Base-by-base conservation (phyloP, 1,140 invertebrate genomes). In the Solenopsis fugax region DNA sequence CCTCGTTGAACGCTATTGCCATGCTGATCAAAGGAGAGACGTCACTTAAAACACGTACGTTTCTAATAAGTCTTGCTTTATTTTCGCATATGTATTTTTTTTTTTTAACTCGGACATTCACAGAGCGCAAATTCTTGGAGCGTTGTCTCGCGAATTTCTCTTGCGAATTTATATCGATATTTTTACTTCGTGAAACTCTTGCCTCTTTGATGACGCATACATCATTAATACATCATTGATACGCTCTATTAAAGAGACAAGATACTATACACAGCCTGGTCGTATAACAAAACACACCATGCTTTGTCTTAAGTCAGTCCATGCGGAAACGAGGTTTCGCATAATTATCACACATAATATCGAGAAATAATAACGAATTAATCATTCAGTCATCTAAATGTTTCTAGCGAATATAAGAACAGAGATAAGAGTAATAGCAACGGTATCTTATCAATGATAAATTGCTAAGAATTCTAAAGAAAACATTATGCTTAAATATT, bases 241-340 rank as follows among this genome's bases (percentile, higher is more conserved):
- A 72, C 4, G 10, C 37, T 54, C 12, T 73, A 54, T 75, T 56
- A 75, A 75, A 75, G 29, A 72, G 16, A 48, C 21, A 24, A 72
- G 13, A 73, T n/a, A 18, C n/a, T 56, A 12, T 75, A 18, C 50
- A 56, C 34, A 41, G 21, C 2, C 54, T 60, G 16, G 9, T 75
- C 37, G 12, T 6, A 12, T 60, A 58, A 56, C 34, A 45, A 76
- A 60, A 18, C 56, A 24, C 56, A n/a, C 1, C 13, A 5, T 75
- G 13, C 13, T 56, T 73, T n/a, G 16, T 10, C 24, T 10, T 54
- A 4, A n/a, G 21, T 69, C 1, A 41, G 13, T 24, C 2, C 0
- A n/a, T 12, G n/a, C 5, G 13, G 12, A 34, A 52, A 29, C 62
- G 37, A 65, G 4, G 18, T 65, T 65, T 65, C 18, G 9, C 34